Evolutionary conservation across 2,888 invertebrate genomes (phyloP).

Genomic region (Sceliomorpha sp.): DNA sequence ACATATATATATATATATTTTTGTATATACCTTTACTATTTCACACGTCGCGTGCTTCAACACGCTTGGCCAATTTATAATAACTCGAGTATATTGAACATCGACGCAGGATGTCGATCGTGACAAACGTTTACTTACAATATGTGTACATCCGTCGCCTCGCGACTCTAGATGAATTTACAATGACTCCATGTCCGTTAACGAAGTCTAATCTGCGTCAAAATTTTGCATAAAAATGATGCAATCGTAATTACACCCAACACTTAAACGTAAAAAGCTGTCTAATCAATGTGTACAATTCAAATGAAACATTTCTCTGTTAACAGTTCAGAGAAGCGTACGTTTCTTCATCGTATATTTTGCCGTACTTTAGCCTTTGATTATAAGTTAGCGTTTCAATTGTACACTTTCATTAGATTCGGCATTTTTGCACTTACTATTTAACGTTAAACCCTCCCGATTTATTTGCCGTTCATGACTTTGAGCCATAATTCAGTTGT

Average conservation of each 20-base stretch:
- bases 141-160: conserved; percentile 62
- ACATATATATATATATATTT: conserved; percentile 57
- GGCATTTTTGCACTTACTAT: too few species aligned
- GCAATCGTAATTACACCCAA: neutral
- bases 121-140: conserved; percentile 63
- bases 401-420: too few species aligned
- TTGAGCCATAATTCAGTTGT: too few species aligned
- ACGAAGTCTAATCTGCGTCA: conserved; percentile 11
- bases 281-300: neutral
- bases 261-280: neutral
- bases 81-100: conserved; percentile 57
- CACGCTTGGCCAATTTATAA: conserved; percentile 56
- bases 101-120: conserved; percentile 48
- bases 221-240: conserved; percentile 1
- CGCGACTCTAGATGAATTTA: conserved; percentile 46
- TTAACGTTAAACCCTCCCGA: too few species aligned
- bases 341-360: too few species aligned
- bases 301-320: too few species aligned
- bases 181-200: conserved; percentile 20
- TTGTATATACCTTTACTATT: conserved; percentile 61
- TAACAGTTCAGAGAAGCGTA: too few species aligned
- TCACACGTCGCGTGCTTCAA: conserved; percentile 63
- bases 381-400: too few species aligned
- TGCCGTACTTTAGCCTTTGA: too few species aligned
- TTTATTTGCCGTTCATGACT: too few species aligned